Base-by-base conservation (phyloP, 2,797 vertebrate species). In the Enteromius treurensis region DNA sequence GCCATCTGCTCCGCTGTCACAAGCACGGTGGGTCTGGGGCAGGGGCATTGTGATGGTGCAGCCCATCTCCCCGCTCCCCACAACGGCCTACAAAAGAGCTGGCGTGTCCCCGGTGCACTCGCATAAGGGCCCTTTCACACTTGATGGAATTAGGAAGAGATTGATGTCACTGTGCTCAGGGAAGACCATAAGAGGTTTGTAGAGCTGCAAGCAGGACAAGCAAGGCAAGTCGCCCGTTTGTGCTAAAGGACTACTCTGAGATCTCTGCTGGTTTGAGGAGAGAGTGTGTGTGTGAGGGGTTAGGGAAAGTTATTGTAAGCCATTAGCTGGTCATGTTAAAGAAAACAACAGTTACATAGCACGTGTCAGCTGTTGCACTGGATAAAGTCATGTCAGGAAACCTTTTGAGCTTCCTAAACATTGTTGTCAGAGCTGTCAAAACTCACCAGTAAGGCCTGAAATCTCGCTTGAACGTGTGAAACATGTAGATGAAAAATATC, bases 81-180 rank as follows among this genome's bases (percentile, higher is more conserved):
- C 60, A 64, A 84, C 53, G 71, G 81, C 58, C 81, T 87, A 86
- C 86, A 87, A 86, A 84, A 84, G 87, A 83, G 77, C 85, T 82
- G 71, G 68, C 64, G 77, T 83, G 86, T 71, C 86, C 88, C 90
- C 85, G 88, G 88, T 89, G 88, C 88, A 78, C 86, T 86, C 85
- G 53, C 88, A 91, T 93, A 92, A 92, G 91, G 91, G 92, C 89
- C 93, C 92, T 94, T 95, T 95, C 93, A 95, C 92, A 94, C 92
- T 92, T 94, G 92, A 93, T 94, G 93, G 93, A 95, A 95, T 95
- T 95, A 95, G 91, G 89, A 90, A 91, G 90, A 94, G 95, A 95
- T 95, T 94, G 93, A 95, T 95, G 93, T 91, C 88, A 77, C 88
- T 88, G 87, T 85, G 87, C 85, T 87, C 11, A 85, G 89, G 89